Evolutionary conservation across 2,113 vertebrate genomes (phyloP).

Genomic region (Larimichthys polyactis): DNA sequence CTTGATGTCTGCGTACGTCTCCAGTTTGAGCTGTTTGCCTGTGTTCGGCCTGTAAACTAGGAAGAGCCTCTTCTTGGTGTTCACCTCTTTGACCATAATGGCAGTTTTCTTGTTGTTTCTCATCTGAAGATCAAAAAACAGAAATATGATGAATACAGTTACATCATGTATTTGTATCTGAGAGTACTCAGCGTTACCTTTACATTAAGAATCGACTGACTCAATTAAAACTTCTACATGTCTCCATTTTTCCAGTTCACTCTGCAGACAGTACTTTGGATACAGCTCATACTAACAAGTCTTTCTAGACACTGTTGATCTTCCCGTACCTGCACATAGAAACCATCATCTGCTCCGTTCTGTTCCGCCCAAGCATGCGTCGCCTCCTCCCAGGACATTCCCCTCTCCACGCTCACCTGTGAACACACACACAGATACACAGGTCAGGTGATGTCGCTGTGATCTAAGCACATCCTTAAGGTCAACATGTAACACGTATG

Average conservation of each 20-base stretch:
- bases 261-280: no score
- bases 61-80: constrained; percentile 96
- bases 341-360: constrained; percentile 94
- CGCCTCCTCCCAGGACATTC: constrained; percentile 99
- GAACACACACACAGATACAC: neutral
- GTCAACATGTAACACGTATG: no score
- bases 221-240: no score
- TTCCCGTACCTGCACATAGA: constrained; percentile 88
- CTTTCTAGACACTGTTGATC: no score
- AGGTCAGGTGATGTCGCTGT: neutral
- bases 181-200: no score
- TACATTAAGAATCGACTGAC: no score
- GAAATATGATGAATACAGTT: neutral
- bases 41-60: constrained; percentile 97
- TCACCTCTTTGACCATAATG: constrained; percentile 95
- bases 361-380: constrained; percentile 96
- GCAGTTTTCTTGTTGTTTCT: constrained; percentile 98
- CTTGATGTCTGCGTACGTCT: constrained; percentile 92
- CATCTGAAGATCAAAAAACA: constrained; percentile 82
- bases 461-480: neutral
- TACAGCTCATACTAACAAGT: neutral
- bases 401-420: constrained; percentile 96
- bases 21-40: constrained; percentile 95
- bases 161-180: no score
- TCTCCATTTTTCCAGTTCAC: no score